Evolutionary conservation across 1,140 invertebrate genomes (phyloP).

Genomic region (Drosophila parabipectinata): DNA sequence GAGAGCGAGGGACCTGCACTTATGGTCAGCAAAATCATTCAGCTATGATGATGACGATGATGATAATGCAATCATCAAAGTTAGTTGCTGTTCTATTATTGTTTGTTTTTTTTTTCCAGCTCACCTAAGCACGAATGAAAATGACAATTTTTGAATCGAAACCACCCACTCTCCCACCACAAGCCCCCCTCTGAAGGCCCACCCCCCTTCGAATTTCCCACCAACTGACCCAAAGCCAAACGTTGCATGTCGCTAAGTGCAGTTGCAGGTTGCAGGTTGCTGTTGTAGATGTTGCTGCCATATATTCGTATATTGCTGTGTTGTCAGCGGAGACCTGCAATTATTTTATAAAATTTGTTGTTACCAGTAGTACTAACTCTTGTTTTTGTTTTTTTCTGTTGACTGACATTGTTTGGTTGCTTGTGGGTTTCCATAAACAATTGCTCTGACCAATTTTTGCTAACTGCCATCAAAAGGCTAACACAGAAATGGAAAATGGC

Average conservation of each 20-base stretch:
- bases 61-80: conserved; percentile 43
- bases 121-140: conserved; percentile 44
- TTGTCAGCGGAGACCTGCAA: conserved; percentile 66
- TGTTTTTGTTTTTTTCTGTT: conserved; percentile 19
- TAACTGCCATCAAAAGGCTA: conserved; percentile 55
- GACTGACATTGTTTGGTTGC: conserved; percentile 65
- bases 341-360: conserved; percentile 66
- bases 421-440: conserved; percentile 71
- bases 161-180: conserved; percentile 1
- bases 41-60: conserved; percentile 59
- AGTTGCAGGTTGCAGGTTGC: conserved; percentile 49
- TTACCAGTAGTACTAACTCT: not conserved
- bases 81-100: conserved; percentile 25
- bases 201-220: conserved; percentile 13
- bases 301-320: conserved; percentile 5
- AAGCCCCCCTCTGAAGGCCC: not conserved
- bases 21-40: conserved; percentile 54
- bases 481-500: conserved; percentile 54
- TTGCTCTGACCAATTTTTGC: conserved; percentile 73
- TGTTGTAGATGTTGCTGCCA: conserved; percentile 2
- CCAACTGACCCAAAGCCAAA: conserved; percentile 61
- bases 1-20: conserved; percentile 19
- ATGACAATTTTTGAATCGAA: conserved; percentile 49
- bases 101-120: conserved; percentile 23
- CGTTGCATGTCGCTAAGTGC: conserved; percentile 79